Base-by-base conservation (phyloP, 2,113 vertebrate genomes). In the Ageneiosus marmoratus region DNA sequence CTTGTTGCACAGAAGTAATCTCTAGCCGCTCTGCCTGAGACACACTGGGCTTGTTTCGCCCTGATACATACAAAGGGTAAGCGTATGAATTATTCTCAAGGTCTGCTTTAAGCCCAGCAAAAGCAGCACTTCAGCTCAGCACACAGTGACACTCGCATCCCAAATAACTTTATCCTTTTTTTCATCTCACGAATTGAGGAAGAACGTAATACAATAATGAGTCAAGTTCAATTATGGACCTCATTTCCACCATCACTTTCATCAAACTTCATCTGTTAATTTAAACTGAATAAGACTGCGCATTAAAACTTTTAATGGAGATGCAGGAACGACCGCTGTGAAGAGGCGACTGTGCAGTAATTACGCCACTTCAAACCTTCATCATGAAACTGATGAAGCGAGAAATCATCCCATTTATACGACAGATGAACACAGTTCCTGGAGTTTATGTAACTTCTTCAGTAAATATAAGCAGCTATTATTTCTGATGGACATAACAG, bases 1-100 rank as follows among this genome's bases (percentile, higher is more conserved):
- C 37, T 46, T 56, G 58, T 50, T 24, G 29, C n/a, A 50, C 41
- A 51, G 81, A 41, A 10, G 34, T 86, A 80, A 86, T 48, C 81
- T 48, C 41, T 48, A 32, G 70, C 58, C 51, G 48, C 16, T 51
- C 46, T 29, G 27, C 15, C 20, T 46, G 20, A 48, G 53, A 27
- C 62, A 58, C 53, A 2, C 41, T 37, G 44, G 9, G n/a, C 65
- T 50, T 58, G 80, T 60, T 60, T 74, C 27, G 27, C 44, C 53
- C 80, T 12, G n/a, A 74, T 15, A 48, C 69, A 34, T 48, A 60
- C 50, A 75, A 50, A 67, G 48, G 78, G 29, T 60, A 76, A 80
- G 4, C n/a, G 18, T 70, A 44, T 67, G 41, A 60, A 83, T 51
- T 29, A 79, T 82, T 79, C 34, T 8, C 44, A 73, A 74, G 48